These are phyloP conservation scores for Manduca sexta DNA, from an alignment of 1,140 invertebrate genomes.

Conservation along the genomic window DNA sequence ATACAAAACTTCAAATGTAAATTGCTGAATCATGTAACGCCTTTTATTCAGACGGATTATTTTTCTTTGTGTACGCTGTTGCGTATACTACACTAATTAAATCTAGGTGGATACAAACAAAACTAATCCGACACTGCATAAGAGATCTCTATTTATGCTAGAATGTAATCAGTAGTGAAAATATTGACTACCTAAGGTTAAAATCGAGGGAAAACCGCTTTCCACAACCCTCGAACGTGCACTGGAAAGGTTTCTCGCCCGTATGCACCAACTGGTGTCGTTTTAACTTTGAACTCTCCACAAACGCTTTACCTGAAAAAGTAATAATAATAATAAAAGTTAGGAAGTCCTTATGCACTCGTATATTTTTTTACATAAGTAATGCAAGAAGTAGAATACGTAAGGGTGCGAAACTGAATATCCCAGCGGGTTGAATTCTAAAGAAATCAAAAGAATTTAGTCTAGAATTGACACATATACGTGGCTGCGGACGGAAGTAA, in stretches of 20 bases:
- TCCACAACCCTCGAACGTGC: constrained; percentile 98
- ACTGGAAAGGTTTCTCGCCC: constrained; percentile 86
- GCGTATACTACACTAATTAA: neutral
- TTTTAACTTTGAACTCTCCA: constrained; percentile 97
- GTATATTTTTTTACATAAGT: too few species aligned
- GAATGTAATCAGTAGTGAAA: neutral
- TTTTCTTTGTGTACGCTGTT: neutral
- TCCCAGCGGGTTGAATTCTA: too few species aligned
- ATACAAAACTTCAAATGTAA: too few species aligned
- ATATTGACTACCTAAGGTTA: constrained; percentile 78
- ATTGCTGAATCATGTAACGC: neutral
- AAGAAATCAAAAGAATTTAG: too few species aligned
- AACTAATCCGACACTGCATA: neutral
- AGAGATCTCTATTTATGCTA: neutral
- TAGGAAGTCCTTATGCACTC: too few species aligned
- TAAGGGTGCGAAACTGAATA: too few species aligned
- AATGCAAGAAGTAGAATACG: too few species aligned
- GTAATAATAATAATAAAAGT: too few species aligned
- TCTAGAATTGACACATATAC: too few species aligned
- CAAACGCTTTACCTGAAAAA: constrained; percentile 89
- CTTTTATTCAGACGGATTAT: neutral
- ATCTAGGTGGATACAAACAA: neutral
- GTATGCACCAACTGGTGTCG: constrained; percentile 60
- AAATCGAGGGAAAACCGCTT: constrained; percentile 98
- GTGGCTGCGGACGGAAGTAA: too few species aligned